These are phyloP conservation scores for Paragorgia papillata DNA, from an alignment of 92 coral and sea anemone genomes.

Conservation along the genomic window DNA sequence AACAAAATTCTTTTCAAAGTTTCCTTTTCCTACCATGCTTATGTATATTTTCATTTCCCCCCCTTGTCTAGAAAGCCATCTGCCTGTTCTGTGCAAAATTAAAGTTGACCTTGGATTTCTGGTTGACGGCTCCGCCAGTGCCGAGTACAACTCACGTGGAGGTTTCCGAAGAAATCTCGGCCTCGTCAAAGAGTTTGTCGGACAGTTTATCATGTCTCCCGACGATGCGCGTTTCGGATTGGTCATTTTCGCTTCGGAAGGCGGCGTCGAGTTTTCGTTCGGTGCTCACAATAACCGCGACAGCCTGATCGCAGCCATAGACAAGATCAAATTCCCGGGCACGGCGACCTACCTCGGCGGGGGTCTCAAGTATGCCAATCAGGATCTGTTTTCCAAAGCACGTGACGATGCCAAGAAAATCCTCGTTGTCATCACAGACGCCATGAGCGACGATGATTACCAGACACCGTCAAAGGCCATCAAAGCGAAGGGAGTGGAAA, in stretches of 20 bases:
- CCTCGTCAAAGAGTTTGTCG: slow-evolving; percentile 16
- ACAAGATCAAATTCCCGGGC: slow-evolving; percentile 37
- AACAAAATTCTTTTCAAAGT: no score
- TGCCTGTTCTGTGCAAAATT: slow-evolving; percentile 34
- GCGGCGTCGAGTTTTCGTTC: slow-evolving; percentile 66
- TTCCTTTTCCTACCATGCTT: no score
- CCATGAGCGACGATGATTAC: slow-evolving; percentile 62
- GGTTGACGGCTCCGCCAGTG: slow-evolving; percentile 71
- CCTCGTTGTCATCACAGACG: slow-evolving; percentile 70
- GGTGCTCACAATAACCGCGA: slow-evolving; percentile 49
- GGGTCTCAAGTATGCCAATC: slow-evolving; percentile 59
- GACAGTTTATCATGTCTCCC: slow-evolving; percentile 74
- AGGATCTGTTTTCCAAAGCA: slow-evolving; percentile 66
- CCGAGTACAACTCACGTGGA: slow-evolving; percentile 34
- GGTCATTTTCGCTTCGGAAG: slow-evolving; percentile 61
- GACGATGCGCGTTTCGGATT: slow-evolving; percentile 84
- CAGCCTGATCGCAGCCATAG: slow-evolving; percentile 54
- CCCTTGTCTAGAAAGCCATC: slow-evolving; percentile 52
- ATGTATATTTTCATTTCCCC: no score
- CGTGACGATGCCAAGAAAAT: slow-evolving; percentile 83
- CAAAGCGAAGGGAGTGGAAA: slow-evolving; percentile 74
- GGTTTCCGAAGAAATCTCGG: slow-evolving; percentile 31
- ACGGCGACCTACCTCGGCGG: slow-evolving; percentile 62
- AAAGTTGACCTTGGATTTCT: slow-evolving; percentile 73
- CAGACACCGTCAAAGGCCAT: slow-evolving; percentile 65